These are phyloP conservation scores for Danaus melanippus DNA, from an alignment of 1,140 invertebrate species.

Conservation along the genomic window DNA sequence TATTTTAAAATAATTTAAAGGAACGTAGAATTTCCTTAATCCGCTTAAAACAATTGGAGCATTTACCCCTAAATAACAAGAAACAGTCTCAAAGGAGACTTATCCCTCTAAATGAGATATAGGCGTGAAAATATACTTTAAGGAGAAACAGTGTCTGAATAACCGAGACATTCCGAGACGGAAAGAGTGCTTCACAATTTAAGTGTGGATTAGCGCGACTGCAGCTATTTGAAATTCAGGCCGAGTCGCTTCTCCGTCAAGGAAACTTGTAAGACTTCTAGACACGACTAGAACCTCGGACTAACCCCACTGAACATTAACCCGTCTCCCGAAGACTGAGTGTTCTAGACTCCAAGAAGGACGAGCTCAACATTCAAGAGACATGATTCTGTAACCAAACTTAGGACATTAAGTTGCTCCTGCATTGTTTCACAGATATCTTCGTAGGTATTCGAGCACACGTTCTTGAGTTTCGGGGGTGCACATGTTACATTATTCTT, in stretches of 20 bases:
- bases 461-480: conserved; percentile 24
- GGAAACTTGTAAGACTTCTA: conserved; percentile 32
- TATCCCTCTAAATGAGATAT: conserved; percentile 9
- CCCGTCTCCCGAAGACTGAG: conserved; percentile 21
- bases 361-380: too few relatives aligned
- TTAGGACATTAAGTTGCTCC: conserved; percentile 13
- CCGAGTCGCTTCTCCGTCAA: conserved; percentile 20
- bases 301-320: conserved; percentile 26
- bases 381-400: conserved; percentile 21
- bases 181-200: conserved; percentile 18
- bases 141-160: conserved; percentile 16
- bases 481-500: conserved; percentile 34
- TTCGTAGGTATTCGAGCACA: conserved; percentile 24
- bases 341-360: conserved; percentile 13
- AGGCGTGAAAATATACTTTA: conserved; percentile 10
- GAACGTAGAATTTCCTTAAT: too few relatives aligned
- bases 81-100: neutral
- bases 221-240: conserved; percentile 34
- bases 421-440: conserved; percentile 20
- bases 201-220: conserved; percentile 26
- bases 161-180: conserved; percentile 8
- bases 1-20: too few relatives aligned
- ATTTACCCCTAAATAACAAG: too few relatives aligned
- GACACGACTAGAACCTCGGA: conserved; percentile 19
- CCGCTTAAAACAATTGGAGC: too few relatives aligned